These are phyloP conservation scores for Dallia pectoralis DNA, from an alignment of 2,797 vertebrate species.

Conservation along the genomic window DNA sequence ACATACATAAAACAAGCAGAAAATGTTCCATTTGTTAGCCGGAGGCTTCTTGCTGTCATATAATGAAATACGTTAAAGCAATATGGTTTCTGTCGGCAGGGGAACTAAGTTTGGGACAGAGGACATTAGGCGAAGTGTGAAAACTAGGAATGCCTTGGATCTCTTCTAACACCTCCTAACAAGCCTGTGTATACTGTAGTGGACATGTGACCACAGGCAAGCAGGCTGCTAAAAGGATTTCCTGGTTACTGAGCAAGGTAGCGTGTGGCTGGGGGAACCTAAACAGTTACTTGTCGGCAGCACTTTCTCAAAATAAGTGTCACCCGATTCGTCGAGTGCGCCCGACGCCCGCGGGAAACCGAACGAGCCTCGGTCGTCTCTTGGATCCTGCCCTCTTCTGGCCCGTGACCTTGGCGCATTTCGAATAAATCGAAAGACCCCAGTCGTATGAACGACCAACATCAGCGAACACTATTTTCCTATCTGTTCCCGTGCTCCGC, in stretches of 20 bases:
- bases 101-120: not conserved
- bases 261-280: not conserved
- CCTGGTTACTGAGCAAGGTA: not conserved
- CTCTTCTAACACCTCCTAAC: not conserved
- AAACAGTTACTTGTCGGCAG: not conserved
- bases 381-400: too few relatives aligned
- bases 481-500: slow-evolving; percentile 29
- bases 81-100: not conserved
- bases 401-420: not conserved
- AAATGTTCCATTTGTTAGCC: not conserved
- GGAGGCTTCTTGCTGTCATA: slow-evolving; percentile 1
- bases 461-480: slow-evolving; percentile 33
- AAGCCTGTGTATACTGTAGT: not conserved
- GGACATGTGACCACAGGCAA: not conserved
- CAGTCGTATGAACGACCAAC: slow-evolving; percentile 18
- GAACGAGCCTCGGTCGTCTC: too few relatives aligned
- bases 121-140: not conserved
- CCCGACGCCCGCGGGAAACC: not conserved
- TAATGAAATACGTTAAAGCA: slow-evolving; percentile 1
- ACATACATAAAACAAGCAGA: slow-evolving; percentile 2
- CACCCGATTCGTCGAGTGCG: not conserved
- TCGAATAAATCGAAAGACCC: slow-evolving; percentile 19
- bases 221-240: not conserved
- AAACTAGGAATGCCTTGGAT: not conserved
- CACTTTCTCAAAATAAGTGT: not conserved